Evolutionary conservation across 2,113 vertebrate genomes (phyloP), one percentile per base, ranked within the genome.

Genomic region (Tragelaphus imberbis): DNA sequence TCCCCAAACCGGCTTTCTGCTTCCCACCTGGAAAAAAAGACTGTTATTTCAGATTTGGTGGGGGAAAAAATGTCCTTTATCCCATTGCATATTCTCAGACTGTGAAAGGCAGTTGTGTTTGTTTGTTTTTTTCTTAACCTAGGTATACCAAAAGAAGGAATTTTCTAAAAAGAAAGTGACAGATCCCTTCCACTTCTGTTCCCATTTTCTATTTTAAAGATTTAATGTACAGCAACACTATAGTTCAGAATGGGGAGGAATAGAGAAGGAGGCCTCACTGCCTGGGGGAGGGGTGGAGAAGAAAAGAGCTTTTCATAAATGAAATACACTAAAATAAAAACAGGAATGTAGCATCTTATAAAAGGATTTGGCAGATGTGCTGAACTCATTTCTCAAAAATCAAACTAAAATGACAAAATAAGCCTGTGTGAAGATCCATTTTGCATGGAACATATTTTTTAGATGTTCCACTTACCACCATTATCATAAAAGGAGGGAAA

Each of bases 391-490:
- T 98, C 98, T 98, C 95, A 97, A 98, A 98, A 98, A 98, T 98
- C 98, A 98, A 98, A 98, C 98, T 93, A 97, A 98, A 98, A 98
- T 98, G 98, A 98, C 98, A 98, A 98, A 98, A 96, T 98, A 98
- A 98, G 98, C 98, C 97, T 98, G 98, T 98, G 97, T 98, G 98
- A 99, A 98, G 98, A 99, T 98, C 93, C 98, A 98, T 98, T 99
- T 97, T 98, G 90, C 98, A 98, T 97, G 98, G 98, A 98, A 98
- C 97, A 98, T 97, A 98, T 98, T 98, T 98, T 99, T 98, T 97
- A 98, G 93, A 98, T 98, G 98, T 98, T 98, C 97, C 98, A 97
- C 97, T 97, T 97, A 98, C 96, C 97, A 98, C 91, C 97, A 97
- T 98, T 98, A 98, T 98, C 98, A 97, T 91, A 97, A 84, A 95